Conservation (phyloP, 2,888 invertebrate species). For the Tenthredo scrophulariae region DNA sequence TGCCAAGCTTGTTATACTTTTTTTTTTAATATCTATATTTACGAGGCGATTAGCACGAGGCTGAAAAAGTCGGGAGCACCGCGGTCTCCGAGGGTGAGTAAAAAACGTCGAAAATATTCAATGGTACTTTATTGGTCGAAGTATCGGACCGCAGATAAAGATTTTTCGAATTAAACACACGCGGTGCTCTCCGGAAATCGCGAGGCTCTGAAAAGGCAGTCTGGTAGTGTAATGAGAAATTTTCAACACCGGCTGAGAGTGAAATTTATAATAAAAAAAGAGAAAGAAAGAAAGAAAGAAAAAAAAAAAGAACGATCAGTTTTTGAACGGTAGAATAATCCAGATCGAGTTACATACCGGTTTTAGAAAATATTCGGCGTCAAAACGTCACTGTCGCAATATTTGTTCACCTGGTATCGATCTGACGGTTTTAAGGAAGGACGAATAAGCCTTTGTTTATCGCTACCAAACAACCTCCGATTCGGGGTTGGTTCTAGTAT, state of each 20-base stretch:
- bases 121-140: background rate
- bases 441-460: constrained; percentile 33
- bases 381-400: constrained; percentile 2
- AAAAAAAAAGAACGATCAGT: background rate
- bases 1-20: constrained; percentile 21
- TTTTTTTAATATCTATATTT: constrained; percentile 31
- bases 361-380: background rate
- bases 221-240: background rate
- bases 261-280: background rate
- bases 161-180: constrained; percentile 44
- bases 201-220: background rate
- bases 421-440: background rate
- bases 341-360: background rate
- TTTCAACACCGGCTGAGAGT: background rate
- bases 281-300: background rate
- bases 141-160: constrained; percentile 25
- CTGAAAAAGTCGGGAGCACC: background rate
- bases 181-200: background rate
- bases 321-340: background rate
- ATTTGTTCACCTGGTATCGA: constrained; percentile 7
- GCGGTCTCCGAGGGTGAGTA: background rate
- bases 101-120: constrained; percentile 3
- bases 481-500: background rate
- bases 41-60: constrained; percentile 12
- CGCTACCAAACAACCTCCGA: constrained; percentile 19